These are phyloP conservation scores for Megaceryle maxima DNA, from an alignment of 2,113 vertebrate genomes.

Conservation along the genomic window DNA sequence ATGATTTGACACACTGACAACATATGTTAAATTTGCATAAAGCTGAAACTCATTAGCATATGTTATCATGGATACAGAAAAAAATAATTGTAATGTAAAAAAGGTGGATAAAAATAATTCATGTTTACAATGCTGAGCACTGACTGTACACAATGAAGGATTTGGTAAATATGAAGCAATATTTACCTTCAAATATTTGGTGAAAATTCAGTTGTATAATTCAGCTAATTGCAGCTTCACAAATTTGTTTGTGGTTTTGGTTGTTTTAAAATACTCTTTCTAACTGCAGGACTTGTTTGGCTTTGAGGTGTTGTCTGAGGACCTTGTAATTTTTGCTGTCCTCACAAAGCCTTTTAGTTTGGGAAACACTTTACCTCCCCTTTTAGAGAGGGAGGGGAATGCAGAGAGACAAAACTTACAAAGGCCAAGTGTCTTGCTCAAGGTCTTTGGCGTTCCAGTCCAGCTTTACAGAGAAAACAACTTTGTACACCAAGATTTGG, in stretches of 20 bases:
- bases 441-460: background rate
- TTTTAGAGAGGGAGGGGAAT: background rate
- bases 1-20: background rate
- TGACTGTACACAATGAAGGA: background rate
- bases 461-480: background rate
- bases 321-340: background rate
- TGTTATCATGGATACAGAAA: background rate
- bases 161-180: background rate
- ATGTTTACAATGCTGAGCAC: background rate
- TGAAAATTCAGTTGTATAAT: background rate
- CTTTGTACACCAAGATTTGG: rapidly evolving
- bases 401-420: background rate
- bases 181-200: background rate
- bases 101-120: background rate
- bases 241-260: background rate
- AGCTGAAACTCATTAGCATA: background rate
- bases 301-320: background rate
- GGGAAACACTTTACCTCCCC: background rate
- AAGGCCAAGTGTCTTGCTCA: background rate
- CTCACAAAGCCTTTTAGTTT: background rate
- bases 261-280: background rate
- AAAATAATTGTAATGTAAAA: background rate
- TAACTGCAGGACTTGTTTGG: background rate
- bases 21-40: background rate
- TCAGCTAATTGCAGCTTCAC: background rate